Evolutionary conservation across 53 echinoderm and acorn worm genomes (phyloP).

Genomic region (Echinarachnius parma): DNA sequence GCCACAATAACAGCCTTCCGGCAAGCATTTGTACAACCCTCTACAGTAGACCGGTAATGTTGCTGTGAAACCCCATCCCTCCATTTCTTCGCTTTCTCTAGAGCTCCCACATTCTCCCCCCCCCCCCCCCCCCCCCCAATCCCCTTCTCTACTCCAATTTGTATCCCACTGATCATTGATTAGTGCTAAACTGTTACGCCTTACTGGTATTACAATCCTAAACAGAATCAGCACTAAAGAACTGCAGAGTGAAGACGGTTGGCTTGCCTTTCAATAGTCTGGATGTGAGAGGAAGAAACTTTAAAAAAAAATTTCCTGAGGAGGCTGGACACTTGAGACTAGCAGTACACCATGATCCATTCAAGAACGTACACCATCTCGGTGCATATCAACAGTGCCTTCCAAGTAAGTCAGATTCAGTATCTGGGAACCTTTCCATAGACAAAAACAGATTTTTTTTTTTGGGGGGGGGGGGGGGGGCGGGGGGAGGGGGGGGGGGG

Average conservation of each 20-base stretch:
- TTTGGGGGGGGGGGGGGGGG: too few species aligned
- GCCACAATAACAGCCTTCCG: too few species aligned
- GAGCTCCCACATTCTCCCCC: constrained; percentile 1
- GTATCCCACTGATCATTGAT: background rate
- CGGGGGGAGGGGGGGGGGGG: too few species aligned
- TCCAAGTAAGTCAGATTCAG: constrained; percentile 55
- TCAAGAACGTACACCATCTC: constrained; percentile 89
- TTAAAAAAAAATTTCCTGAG: too few species aligned
- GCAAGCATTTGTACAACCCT: too few species aligned
- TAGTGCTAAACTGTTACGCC: constrained; percentile 1
- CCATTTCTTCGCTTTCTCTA: too few species aligned
- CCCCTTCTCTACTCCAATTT: background rate
- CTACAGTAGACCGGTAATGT: too few species aligned
- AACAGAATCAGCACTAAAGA: background rate
- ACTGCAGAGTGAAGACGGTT: background rate
- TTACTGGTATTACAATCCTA: background rate
- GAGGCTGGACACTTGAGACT: constrained; percentile 1
- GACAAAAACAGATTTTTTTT: too few species aligned
- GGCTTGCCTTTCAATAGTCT: too few species aligned
- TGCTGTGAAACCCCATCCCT: too few species aligned
- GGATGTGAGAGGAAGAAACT: too few species aligned
- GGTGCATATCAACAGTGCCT: constrained; percentile 87
- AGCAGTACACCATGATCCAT: constrained; percentile 69
- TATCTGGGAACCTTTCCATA: too few species aligned
- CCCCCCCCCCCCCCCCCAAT: background rate